Evolutionary conservation across 1,140 invertebrate species (phyloP), one percentile per base, ranked within the genome.

Genomic region (Nixonia krombeini): DNA sequence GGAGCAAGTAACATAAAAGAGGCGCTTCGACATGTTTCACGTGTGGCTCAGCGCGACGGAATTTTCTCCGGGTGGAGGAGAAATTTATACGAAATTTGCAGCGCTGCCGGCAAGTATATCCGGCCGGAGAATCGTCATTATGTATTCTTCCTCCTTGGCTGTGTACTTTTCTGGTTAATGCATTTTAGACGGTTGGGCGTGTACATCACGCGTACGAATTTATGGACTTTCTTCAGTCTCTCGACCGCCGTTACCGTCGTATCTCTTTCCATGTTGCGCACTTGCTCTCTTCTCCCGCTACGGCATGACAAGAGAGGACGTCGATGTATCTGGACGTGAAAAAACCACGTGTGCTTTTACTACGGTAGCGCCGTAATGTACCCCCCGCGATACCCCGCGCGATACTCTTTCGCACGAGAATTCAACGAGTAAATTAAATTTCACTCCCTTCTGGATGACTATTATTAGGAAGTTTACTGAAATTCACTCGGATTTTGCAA

Each of bases 1-100:
- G 18, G 18, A 4, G 21, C n/a, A 23, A 21, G 40, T n/a, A 23
- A 25, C 18, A 21, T 12, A 25, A 10, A 25, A 25, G 17, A 42
- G n/a, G n/a, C n/a, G 25, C 17, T 38, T 38, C 16, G 12, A 40
- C 23, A 18, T 26, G 33, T 28, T 50, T 38, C 35, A 38, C 8
- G 13, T 26, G 13, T 9, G 15, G 28, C n/a, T n/a, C n/a, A n/a
- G n/a, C n/a, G n/a, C n/a, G 37, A 13, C 35, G 42, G 40, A 55
- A 17, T 62, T 68, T 68, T 64, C 50, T 47, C 46, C 56, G 61
- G 57, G 62, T 69, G 59, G 59, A 16, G 51, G 61, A 47, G 38
- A 29, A 67, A 68, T 72, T 72, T 65, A 70, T 75, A 67, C 41
- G 41, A 67, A 75, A 65, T 72, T 65, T 38, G 42, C 61, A 44